phyloP scores from a whole-genome alignment of 30 jellyfish, hydroid and myxozoan species.

The Hydractinia symbiolongicarpus region DNA sequence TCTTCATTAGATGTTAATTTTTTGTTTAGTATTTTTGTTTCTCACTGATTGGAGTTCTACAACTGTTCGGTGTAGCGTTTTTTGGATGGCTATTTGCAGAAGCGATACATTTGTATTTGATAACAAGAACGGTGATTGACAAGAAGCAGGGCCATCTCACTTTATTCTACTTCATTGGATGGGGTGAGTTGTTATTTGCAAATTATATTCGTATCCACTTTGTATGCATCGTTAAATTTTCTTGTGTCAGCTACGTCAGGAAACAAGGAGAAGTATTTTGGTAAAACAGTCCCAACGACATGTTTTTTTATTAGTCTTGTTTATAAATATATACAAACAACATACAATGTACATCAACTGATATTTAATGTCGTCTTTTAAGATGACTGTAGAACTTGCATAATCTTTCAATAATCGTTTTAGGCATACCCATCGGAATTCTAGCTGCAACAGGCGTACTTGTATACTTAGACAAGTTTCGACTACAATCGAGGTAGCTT shows the following conservation, averaged over 20 bases:
- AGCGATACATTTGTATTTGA: conserved; percentile 70
- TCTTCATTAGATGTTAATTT: not conserved
- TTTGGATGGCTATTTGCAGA: conserved; percentile 91
- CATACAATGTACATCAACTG: too few relatives aligned
- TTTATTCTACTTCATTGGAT: conserved; percentile 79
- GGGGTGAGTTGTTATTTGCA: conserved; percentile 63
- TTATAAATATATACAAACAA: too few relatives aligned
- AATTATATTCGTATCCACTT: not conserved
- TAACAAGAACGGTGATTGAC: conserved; percentile 76
- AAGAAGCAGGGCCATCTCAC: conserved; percentile 74
- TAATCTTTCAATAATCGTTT: not conserved
- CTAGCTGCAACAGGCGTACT: conserved; percentile 53
- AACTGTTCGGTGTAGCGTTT: conserved; percentile 73
- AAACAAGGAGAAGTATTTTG: not conserved
- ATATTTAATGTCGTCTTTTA: too few relatives aligned
- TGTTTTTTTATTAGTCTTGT: too few relatives aligned
- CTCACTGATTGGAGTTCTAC: conserved; percentile 72
- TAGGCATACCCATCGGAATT: conserved; percentile 59
- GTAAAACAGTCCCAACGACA: too few relatives aligned
- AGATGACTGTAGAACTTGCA: not conserved
- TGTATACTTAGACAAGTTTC: conserved; percentile 41
- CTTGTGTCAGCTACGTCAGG: not conserved
- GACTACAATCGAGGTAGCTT: conserved; percentile 51
- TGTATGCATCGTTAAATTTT: not conserved
- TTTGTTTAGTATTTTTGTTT: conserved; percentile 69